Evolutionary conservation across 2,113 vertebrate species (phyloP).

Genomic region (Setophaga kirtlandii): DNA sequence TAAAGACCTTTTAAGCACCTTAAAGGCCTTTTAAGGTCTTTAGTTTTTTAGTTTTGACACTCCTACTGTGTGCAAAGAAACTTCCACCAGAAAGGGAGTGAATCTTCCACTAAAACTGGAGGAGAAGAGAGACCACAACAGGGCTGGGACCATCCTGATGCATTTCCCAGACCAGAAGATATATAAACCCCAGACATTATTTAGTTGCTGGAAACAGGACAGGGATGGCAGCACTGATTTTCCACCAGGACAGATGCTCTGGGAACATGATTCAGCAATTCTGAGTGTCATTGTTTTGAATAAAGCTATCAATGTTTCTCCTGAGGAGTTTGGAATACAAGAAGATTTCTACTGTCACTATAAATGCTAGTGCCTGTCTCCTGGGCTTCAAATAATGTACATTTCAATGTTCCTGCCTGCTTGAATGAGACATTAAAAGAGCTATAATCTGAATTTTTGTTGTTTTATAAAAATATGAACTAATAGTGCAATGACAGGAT

Average conservation of each 20-base stretch:
- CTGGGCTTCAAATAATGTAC: conserved; percentile 23
- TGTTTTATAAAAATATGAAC: not conserved
- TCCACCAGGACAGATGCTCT: not conserved
- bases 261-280: not conserved
- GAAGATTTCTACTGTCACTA: conserved; percentile 33
- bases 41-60: not conserved
- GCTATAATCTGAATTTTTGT: not conserved
- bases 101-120: not conserved
- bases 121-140: not conserved
- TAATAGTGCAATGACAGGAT: accelerated
- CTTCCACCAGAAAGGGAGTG: not conserved
- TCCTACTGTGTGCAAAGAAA: not conserved
- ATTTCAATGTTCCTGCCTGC: not conserved
- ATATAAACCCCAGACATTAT: not conserved
- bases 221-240: accelerated
- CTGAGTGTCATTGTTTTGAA: not conserved
- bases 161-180: not conserved
- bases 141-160: not conserved
- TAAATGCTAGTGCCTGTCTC: not conserved
- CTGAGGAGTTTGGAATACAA: conserved; percentile 27
- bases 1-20: too few relatives aligned
- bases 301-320: conserved; percentile 14
- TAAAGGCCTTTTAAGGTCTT: too few relatives aligned
- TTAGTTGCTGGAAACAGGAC: not conserved
- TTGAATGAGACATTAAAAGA: conserved; percentile 6